These are phyloP conservation scores for Colaptes auratus DNA, from an alignment of 2,113 vertebrate genomes.

Conservation along the genomic window DNA sequence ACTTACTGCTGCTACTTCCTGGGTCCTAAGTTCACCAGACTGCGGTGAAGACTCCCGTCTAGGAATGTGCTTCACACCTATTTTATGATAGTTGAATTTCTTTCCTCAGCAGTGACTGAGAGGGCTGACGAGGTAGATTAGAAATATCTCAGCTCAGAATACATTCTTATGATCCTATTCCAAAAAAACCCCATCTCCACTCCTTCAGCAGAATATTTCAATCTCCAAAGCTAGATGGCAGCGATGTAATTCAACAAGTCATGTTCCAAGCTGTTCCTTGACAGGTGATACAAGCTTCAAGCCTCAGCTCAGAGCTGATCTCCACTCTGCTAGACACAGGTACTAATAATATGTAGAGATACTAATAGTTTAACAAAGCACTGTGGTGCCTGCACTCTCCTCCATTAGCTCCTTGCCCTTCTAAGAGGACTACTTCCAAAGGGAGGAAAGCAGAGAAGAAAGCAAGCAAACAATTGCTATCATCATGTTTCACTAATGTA, in stretches of 20 bases:
- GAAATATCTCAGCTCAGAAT: background rate
- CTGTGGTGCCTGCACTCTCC: background rate
- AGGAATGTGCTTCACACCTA: background rate
- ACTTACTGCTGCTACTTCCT: background rate
- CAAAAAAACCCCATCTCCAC: background rate
- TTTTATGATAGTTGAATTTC: background rate
- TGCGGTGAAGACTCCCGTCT: background rate
- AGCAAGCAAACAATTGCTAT: background rate
- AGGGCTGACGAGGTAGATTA: background rate
- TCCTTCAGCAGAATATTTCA: background rate
- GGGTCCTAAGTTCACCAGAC: background rate
- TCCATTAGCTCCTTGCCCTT: background rate
- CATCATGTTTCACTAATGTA: background rate
- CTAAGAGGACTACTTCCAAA: background rate
- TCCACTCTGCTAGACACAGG: background rate
- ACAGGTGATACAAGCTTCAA: background rate
- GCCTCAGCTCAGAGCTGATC: background rate
- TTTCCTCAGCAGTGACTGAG: background rate
- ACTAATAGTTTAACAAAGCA: background rate
- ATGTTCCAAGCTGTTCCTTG: background rate
- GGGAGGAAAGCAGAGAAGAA: background rate
- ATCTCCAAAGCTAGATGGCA: background rate
- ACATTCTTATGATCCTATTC: background rate
- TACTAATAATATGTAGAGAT: accelerated
- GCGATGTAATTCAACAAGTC: background rate